Conservation (phyloP, 2,888 invertebrate genomes). For the Caenorhabditis panamensis region DNA sequence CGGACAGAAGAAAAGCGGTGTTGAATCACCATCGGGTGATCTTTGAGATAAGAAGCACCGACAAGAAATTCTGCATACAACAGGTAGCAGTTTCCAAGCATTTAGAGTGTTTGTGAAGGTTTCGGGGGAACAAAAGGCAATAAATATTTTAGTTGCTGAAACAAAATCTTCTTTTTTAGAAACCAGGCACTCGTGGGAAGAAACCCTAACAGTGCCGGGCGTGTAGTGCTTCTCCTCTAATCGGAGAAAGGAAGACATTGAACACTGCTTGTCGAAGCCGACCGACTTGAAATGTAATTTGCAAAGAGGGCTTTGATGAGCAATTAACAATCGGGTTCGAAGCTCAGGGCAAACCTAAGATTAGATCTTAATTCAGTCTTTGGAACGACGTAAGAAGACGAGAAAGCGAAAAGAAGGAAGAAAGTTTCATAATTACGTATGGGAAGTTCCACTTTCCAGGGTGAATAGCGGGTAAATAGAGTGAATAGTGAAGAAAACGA, state of each 20-base stretch:
- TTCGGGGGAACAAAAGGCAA: too few relatives aligned
- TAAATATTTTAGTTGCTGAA: conserved; percentile 25
- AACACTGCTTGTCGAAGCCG: conserved; percentile 29
- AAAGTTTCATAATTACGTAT: conserved; percentile 53
- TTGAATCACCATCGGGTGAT: conserved; percentile 20
- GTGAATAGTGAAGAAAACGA: conserved; percentile 14
- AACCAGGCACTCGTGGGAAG: background rate
- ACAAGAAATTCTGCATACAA: too few relatives aligned
- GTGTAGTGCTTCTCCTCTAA: background rate
- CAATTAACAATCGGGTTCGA: conserved; percentile 50
- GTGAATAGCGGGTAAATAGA: conserved; percentile 10
- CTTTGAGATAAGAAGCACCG: background rate
- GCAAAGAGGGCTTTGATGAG: conserved; percentile 52
- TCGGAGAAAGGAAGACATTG: conserved; percentile 14
- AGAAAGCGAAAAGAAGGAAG: background rate
- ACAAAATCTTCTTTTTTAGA: background rate
- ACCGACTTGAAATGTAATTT: conserved; percentile 48
- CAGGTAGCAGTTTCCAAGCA: too few relatives aligned
- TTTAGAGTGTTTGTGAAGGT: too few relatives aligned
- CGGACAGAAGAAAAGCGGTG: conserved; percentile 1
- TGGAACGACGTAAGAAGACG: background rate
- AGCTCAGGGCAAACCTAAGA: conserved; percentile 38
- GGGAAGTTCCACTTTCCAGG: conserved; percentile 26
- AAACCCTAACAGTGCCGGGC: background rate
- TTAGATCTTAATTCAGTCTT: conserved; percentile 29